Evolutionary conservation across 2,113 vertebrate species (phyloP).

Genomic region (Collichthys lucidus): DNA sequence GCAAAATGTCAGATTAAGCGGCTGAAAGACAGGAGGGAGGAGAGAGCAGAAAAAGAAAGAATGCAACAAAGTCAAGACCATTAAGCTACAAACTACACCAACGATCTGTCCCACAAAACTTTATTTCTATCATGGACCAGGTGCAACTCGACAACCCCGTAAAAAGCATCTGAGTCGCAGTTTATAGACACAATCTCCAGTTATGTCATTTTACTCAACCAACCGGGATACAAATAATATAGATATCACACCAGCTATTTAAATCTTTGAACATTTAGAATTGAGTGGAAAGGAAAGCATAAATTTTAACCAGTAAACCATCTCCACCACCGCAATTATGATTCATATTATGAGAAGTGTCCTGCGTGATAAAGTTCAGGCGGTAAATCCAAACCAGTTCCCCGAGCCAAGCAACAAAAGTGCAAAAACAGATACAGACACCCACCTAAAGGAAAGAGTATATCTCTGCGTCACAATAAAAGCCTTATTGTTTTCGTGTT

Average conservation of each 20-base stretch:
- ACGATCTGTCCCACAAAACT: too few species aligned
- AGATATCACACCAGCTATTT: neutral
- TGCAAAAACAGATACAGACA: slow-evolving; percentile 67
- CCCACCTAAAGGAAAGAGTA: slow-evolving; percentile 60
- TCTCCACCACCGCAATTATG: slow-evolving; percentile 11
- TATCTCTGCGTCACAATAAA: slow-evolving; percentile 65
- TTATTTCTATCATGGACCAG: neutral
- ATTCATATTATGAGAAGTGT: slow-evolving; percentile 58
- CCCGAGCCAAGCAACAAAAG: slow-evolving; percentile 52
- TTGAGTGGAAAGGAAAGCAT: slow-evolving; percentile 15
- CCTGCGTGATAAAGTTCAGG: slow-evolving; percentile 29
- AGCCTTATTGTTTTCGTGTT: slow-evolving; percentile 67
- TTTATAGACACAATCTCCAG: neutral
- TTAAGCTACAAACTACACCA: too few species aligned
- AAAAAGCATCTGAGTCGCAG: neutral
- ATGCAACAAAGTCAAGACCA: too few species aligned
- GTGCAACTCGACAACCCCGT: neutral
- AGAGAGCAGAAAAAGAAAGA: too few species aligned
- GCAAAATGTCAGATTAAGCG: too few species aligned
- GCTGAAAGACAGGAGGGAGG: too few species aligned
- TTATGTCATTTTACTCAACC: neutral
- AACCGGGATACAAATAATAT: too few species aligned
- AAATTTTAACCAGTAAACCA: slow-evolving; percentile 22
- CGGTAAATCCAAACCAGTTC: slow-evolving; percentile 47
- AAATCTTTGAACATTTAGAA: neutral